These are phyloP conservation scores for Hyposoter didymator DNA, from an alignment of 2,888 invertebrate species.

Conservation along the genomic window DNA sequence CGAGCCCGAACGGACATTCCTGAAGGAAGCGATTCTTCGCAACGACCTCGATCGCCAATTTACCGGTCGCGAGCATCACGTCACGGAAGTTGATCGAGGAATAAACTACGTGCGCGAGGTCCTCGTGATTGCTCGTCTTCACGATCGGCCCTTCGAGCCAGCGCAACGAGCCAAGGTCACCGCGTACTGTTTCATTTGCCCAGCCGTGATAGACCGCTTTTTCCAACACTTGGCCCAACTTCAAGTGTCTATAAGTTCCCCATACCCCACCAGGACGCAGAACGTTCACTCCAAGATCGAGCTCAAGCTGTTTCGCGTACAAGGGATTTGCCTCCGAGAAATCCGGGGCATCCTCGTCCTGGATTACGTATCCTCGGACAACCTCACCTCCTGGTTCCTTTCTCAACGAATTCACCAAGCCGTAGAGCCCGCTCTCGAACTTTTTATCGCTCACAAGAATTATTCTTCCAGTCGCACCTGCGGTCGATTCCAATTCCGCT, in stretches of 20 bases:
- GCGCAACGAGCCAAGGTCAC: constrained; percentile 93
- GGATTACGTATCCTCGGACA: constrained; percentile 87
- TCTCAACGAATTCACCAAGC: constrained; percentile 94
- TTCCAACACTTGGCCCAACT: constrained; percentile 85
- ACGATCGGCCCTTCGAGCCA: constrained; percentile 91
- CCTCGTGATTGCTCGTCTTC: constrained; percentile 61
- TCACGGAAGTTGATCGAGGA: constrained; percentile 97
- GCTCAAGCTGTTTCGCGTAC: constrained; percentile 88
- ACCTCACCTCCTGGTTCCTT: constrained; percentile 89
- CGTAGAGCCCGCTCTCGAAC: constrained; percentile 89
- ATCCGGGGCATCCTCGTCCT: constrained; percentile 86
- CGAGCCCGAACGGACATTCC: constrained; percentile 89
- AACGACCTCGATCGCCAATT: constrained; percentile 93
- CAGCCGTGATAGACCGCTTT: constrained; percentile 89
- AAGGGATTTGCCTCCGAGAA: constrained; percentile 88
- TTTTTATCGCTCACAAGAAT: constrained; percentile 86
- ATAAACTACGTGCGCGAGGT: constrained; percentile 88
- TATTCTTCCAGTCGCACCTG: constrained; percentile 85
- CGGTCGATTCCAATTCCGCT: constrained; percentile 83
- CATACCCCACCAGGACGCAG: constrained; percentile 85
- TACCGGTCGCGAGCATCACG: constrained; percentile 97
- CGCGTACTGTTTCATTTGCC: constrained; percentile 91
- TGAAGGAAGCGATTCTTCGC: constrained; percentile 88
- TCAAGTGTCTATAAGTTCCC: constrained; percentile 95
- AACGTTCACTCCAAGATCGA: constrained; percentile 93